These are phyloP conservation scores for Zoroaster sp. DNA, from an alignment of 53 echinoderm and acorn worm species.

Conservation along the genomic window DNA sequence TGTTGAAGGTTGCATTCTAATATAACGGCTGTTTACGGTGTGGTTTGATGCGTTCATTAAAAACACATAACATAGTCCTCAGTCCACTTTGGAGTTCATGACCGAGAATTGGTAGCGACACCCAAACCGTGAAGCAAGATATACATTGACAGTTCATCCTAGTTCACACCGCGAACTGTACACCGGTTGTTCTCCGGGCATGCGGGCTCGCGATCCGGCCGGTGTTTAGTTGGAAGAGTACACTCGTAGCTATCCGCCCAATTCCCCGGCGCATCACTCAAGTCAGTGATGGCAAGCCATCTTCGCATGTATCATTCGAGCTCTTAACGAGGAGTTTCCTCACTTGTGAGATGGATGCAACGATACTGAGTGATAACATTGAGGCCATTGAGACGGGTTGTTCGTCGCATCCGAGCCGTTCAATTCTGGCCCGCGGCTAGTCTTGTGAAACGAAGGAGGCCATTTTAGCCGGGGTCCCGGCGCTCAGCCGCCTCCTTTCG, in stretches of 20 bases:
- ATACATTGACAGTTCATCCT: conserved; percentile 9
- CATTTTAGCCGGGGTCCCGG: conserved; percentile 55
- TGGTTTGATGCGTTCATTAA: conserved; percentile 12
- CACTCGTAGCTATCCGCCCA: not conserved
- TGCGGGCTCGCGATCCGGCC: not conserved
- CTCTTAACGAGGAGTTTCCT: conserved; percentile 51
- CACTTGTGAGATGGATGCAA: conserved; percentile 48
- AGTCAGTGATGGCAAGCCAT: conserved; percentile 8
- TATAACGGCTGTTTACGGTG: not conserved
- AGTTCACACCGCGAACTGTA: conserved; percentile 40
- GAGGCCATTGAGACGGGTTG: conserved; percentile 51
- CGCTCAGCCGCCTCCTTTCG: conserved; percentile 31
- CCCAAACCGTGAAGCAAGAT: not conserved
- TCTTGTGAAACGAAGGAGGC: conserved; percentile 60
- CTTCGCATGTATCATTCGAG: conserved; percentile 41
- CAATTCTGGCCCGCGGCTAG: conserved; percentile 46
- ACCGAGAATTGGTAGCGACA: conserved; percentile 22
- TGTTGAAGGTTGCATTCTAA: no score
- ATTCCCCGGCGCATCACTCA: conserved; percentile 32
- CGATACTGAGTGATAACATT: conserved; percentile 35
- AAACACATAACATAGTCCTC: conserved; percentile 20
- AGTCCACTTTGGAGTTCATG: conserved; percentile 42
- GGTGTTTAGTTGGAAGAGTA: conserved; percentile 11
- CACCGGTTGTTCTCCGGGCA: conserved; percentile 48
- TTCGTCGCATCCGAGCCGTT: conserved; percentile 45